Evolutionary conservation across 92 coral and sea anemone genomes (phyloP), one percentile per base, ranked within the genome.

Genomic region (Diadumene lineata): DNA sequence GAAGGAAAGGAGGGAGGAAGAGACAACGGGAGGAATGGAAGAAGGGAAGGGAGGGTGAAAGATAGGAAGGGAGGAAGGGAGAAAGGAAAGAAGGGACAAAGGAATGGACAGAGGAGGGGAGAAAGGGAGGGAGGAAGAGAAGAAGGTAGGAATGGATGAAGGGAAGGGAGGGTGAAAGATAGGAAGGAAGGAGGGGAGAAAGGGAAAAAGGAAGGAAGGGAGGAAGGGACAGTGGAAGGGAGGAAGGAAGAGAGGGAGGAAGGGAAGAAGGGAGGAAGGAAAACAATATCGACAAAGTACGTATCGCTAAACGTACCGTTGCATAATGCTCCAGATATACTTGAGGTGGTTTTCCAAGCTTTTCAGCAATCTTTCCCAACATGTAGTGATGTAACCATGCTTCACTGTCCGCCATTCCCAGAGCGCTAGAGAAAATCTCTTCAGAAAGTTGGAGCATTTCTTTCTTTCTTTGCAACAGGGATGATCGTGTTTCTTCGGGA

Each of bases 381-480:
- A 96, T 96, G 86, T 96, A 96, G 34, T 90, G 88, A 73, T 96
- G 99, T 2, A 96, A 78, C 97, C 99, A 96, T 1, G 96, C 89
- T 66, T 96, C 99, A 24, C 97, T 97, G 64, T 96, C 97, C n/a
- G 87, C 90, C 74, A 91, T 96, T 33, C 90, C 91, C 64, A 96
- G 89, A 33, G 99, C 99, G 25, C 87, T 85, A 34, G 92, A 86
- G 55, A 96, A 96, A 80, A 97, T 92, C n/a, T 85, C 76, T 73
- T 96, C 92, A 11, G 99, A 86, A 50, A 92, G 90, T 31, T 84
- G 68, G 50, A 96, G 72, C 99, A 92, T 96, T 70, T 96, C 99
- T 44, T 86, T 85, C 15, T 93, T 90, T 15, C 99, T 87, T 68
- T 91, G 90, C 0, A 81, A 66, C 65, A 88, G 81, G 43, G 92